phyloP scores from a whole-genome alignment of 1,140 invertebrate species.

The Caenorhabditis elegans region DNA sequence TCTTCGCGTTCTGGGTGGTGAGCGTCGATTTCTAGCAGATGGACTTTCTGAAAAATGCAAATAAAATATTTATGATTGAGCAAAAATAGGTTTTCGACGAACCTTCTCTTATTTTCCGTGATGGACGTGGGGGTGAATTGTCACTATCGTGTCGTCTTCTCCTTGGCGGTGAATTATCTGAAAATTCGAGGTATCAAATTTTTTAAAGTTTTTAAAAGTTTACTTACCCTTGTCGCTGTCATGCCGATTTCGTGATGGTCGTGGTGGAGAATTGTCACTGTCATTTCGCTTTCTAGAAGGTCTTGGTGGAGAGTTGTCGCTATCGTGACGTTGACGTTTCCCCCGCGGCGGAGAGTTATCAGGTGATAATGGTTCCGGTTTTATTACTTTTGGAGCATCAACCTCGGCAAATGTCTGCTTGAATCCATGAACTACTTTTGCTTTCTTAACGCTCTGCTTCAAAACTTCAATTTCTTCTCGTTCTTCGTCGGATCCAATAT shows the following conservation, averaged over 20 bases:
- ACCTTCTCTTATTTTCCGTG: no score
- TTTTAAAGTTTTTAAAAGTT: neutral
- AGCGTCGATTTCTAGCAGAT: no score
- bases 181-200: neutral
- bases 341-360: neutral
- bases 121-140: neutral
- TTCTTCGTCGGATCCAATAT: constrained; percentile 10
- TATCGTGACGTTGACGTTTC: neutral
- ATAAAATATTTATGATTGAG: no score
- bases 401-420: neutral
- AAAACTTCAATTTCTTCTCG: constrained; percentile 9
- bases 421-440: constrained; percentile 3
- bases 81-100: no score
- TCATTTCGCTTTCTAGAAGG: neutral
- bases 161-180: constrained; percentile 1
- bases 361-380: neutral
- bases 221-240: neutral
- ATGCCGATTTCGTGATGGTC: neutral
- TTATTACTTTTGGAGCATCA: neutral
- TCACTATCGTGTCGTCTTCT: constrained; percentile 3
- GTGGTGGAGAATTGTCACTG: constrained; percentile 11
- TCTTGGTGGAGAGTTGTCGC: neutral
- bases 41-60: no score
- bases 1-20: neutral
- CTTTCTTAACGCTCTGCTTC: neutral